Evolutionary conservation across 2,888 invertebrate genomes (phyloP).

Genomic region (Calameuta pallipes): DNA sequence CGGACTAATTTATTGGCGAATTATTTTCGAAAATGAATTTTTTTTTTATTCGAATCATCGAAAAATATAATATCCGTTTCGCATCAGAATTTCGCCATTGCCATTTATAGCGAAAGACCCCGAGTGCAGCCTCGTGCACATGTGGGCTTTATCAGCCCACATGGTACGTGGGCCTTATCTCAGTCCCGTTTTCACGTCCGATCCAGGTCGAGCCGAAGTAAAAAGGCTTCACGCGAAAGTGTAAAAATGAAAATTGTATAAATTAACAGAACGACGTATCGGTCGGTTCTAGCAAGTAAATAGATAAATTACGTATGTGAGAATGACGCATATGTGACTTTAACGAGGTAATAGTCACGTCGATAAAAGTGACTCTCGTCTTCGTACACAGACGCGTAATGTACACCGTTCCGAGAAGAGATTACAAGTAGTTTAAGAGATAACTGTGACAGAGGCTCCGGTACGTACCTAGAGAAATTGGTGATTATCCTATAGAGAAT

Average conservation of each 20-base stretch:
- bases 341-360: slow-evolving; percentile 7
- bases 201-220: not conserved
- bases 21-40: not conserved
- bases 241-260: not conserved
- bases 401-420: slow-evolving; percentile 36
- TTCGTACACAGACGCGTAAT: slow-evolving; percentile 8
- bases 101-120: not conserved
- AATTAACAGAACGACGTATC: not conserved
- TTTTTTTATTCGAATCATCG: too few relatives aligned
- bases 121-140: not conserved
- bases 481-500: slow-evolving; percentile 49
- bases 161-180: not conserved
- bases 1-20: not conserved
- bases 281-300: not conserved
- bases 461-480: slow-evolving; percentile 26
- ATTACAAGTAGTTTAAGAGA: slow-evolving; percentile 26
- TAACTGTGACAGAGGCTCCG: slow-evolving; percentile 16
- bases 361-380: slow-evolving; percentile 22
- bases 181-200: not conserved
- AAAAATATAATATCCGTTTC: not conserved
- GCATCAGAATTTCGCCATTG: not conserved
- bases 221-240: not conserved
- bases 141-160: not conserved
- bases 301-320: not conserved
- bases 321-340: not conserved